Percentiles rank a stretch among this genome's conserved stretches.
These are phyloP conservation scores for Colletes gigas DNA, from an alignment of 1,140 invertebrate species.

Conservation along the genomic window DNA sequence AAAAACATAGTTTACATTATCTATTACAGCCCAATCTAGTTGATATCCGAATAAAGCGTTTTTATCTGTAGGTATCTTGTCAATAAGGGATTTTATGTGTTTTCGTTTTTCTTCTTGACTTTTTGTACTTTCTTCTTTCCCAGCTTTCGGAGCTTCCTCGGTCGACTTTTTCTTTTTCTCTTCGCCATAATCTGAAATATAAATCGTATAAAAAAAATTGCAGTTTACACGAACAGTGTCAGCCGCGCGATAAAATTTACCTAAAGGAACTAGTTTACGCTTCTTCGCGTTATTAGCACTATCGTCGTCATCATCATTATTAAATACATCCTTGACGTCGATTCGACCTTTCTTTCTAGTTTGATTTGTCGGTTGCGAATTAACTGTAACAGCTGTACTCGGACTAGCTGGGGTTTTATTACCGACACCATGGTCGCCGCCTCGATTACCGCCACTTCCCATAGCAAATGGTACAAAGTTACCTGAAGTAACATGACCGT, in stretches of 20 bases:
- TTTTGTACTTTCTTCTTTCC: slow-evolving; percentile 86
- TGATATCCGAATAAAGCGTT: slow-evolving; percentile 96
- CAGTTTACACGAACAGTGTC: background rate
- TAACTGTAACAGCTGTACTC: slow-evolving; percentile 61
- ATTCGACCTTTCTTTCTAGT: slow-evolving; percentile 87
- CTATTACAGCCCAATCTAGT: slow-evolving; percentile 94
- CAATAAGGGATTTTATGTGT: slow-evolving; percentile 97
- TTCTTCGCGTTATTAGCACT: slow-evolving; percentile 86
- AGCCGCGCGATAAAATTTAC: slow-evolving; percentile 73
- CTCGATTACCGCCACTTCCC: slow-evolving; percentile 71
- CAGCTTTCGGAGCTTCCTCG: slow-evolving; percentile 84
- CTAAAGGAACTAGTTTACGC: slow-evolving; percentile 91
- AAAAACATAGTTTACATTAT: slow-evolving; percentile 83
- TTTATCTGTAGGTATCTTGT: slow-evolving; percentile 99
- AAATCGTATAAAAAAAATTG: slow-evolving; percentile 1
- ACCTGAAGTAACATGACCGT: slow-evolving; percentile 63
- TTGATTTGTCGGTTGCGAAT: slow-evolving; percentile 69
- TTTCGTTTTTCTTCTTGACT: slow-evolving; percentile 97
- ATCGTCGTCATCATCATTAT: slow-evolving; percentile 93
- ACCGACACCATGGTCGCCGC: slow-evolving; percentile 73
- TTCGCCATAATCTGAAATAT: slow-evolving; percentile 84
- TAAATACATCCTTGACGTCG: slow-evolving; percentile 94
- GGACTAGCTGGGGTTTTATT: slow-evolving; percentile 79
- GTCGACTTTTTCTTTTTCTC: slow-evolving; percentile 82
- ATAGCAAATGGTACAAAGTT: slow-evolving; percentile 80